A percentile compares a stretch with the other conserved stretches of the same genome.
These are phyloP conservation scores for Forbesichthys agassizii DNA, from an alignment of 2,113 vertebrate species.

Conservation along the genomic window DNA sequence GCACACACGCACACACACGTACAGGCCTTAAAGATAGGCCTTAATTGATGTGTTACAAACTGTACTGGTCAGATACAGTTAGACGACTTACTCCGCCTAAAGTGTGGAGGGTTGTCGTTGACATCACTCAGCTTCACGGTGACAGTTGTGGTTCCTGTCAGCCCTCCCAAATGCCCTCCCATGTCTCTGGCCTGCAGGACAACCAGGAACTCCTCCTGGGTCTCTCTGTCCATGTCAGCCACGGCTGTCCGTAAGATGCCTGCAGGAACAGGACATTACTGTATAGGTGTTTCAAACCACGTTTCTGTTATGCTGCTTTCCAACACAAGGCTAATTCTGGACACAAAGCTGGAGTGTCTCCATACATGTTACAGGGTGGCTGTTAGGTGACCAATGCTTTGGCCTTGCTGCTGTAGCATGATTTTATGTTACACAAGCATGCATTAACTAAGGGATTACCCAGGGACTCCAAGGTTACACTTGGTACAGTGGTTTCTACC, in stretches of 20 bases:
- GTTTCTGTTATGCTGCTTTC: too few species aligned
- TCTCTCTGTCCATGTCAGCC: conserved; percentile 89
- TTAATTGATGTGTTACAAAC: conserved; percentile 15
- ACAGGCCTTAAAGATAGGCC: conserved; percentile 7
- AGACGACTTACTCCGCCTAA: conserved; percentile 74
- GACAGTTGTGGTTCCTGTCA: conserved; percentile 86
- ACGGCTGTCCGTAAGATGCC: conserved; percentile 84
- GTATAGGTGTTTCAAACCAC: too few species aligned
- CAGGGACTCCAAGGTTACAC: not conserved
- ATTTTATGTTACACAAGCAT: conserved; percentile 33
- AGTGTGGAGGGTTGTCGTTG: conserved; percentile 81
- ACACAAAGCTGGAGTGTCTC: too few species aligned
- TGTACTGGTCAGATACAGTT: not conserved
- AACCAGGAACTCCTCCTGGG: conserved; percentile 84
- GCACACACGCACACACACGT: conserved; percentile 12
- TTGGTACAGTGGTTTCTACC: conserved; percentile 19
- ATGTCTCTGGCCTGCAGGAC: conserved; percentile 91
- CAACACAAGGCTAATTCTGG: too few species aligned
- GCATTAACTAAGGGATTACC: conserved; percentile 19
- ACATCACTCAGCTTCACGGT: conserved; percentile 84
- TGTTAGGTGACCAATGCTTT: too few species aligned
- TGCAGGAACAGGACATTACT: conserved; percentile 42
- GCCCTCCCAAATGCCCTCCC: conserved; percentile 88
- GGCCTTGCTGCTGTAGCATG: conserved; percentile 1
- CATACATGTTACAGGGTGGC: too few species aligned